Base-by-base conservation (phyloP, 2,888 invertebrate species). In the Thymelicus acteon region DNA sequence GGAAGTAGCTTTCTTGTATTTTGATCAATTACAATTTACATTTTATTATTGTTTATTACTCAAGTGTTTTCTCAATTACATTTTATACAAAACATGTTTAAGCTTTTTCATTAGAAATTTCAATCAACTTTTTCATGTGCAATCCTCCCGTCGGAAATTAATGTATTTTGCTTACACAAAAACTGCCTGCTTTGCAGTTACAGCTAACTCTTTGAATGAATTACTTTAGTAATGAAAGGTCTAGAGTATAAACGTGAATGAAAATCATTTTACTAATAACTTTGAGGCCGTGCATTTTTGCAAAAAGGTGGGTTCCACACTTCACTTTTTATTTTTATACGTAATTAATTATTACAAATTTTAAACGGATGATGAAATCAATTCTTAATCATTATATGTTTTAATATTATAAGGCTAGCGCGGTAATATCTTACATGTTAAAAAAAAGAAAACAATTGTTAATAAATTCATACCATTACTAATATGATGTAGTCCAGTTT, bases 231-330 rank as follows among this genome's bases (percentile, higher is more conserved):
- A 70, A 70, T 70, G 70, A 70, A 70, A 70, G 64, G 70, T 64
- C 60, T 64, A 70, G 48, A 69, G 70, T 48, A 64, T 70, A 70
- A 70, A 70, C 63, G 39, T 70, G 64, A 70, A 70, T 70, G 64
- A 70, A 69, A 70, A 70, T 70, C 70, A 64, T 70, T 70, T 70
- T 70, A 70, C 70, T 70, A 70, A 64, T 70, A 70, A 70, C 70
- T 64, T 64, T 70, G 60, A 64, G 47, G 49, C 70, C 37, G 39
- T 49, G 63, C 12, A 12, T 63, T 54, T 48, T 57, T 69, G 15
- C 68, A 68, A 60, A 69, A 63, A 58, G 40, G 60, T 60, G 15
- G 24, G 61, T 57, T 69, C 31, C 62, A 54, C 57, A 58, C 47
- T 44, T 57, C 62, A 44, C 24, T 68, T 54, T 37, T 15, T 47